These are phyloP conservation scores for Eulemur albifrons DNA, from an alignment of 2,797 vertebrate genomes.

Conservation along the genomic window DNA sequence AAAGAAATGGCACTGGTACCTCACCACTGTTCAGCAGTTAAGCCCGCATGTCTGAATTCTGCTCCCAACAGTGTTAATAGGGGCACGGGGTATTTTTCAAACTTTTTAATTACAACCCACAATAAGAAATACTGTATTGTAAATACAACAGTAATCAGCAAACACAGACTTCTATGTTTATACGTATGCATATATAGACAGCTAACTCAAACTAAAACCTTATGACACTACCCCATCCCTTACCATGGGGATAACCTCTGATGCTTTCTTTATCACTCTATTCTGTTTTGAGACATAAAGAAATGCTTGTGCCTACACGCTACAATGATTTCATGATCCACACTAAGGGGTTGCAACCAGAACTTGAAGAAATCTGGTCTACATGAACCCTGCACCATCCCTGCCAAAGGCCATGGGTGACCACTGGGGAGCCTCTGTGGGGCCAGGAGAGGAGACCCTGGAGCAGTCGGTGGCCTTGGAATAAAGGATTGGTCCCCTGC, in stretches of 20 bases:
- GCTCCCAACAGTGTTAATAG: neutral
- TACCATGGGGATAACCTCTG: neutral
- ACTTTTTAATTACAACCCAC: neutral
- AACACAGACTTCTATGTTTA: neutral
- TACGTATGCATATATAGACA: neutral
- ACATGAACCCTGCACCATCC: neutral
- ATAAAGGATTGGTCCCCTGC: neutral
- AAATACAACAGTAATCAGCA: neutral
- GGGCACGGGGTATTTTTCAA: neutral
- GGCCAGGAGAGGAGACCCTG: neutral
- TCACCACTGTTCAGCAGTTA: accelerated
- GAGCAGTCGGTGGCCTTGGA: neutral
- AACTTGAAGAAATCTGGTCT: neutral
- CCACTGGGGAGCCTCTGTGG: neutral
- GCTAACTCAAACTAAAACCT: neutral
- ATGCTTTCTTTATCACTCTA: neutral
- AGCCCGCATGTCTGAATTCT: neutral
- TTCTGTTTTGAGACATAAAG: neutral
- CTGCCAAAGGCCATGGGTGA: neutral
- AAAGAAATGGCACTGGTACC: neutral
- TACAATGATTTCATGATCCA: neutral
- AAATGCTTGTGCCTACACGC: neutral
- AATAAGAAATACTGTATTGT: neutral
- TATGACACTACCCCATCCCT: neutral
- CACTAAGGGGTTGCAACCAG: neutral